phyloP scores from a whole-genome alignment of 2,888 invertebrate genomes.

The Drosophila multiciliata region DNA sequence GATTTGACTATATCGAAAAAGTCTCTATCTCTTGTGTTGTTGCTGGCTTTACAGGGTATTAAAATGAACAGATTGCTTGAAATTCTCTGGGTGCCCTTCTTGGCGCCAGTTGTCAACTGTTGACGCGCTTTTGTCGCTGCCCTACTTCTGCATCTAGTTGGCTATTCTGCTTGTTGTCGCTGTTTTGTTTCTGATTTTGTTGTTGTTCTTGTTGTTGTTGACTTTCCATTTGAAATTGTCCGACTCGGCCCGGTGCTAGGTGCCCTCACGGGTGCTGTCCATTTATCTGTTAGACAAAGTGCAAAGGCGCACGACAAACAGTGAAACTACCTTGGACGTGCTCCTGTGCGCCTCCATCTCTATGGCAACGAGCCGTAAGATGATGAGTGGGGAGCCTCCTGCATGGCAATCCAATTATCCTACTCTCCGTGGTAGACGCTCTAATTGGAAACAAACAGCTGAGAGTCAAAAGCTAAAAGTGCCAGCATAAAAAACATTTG shows the following conservation, averaged over 20 bases:
- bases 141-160: conserved; percentile 32
- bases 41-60: conserved; percentile 18
- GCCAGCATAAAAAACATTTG: conserved; percentile 52
- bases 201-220: conserved; percentile 56
- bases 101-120: conserved; percentile 73
- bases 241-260: conserved; percentile 1
- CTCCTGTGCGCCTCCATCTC: conserved; percentile 10
- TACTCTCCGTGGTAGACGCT: conserved; percentile 65
- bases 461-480: conserved; percentile 67
- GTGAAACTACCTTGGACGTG: conserved; percentile 54
- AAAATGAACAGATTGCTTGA: background rate
- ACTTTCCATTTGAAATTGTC: conserved; percentile 49
- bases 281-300: conserved; percentile 70
- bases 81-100: conserved; percentile 5
- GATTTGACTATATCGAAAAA: background rate
- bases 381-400: conserved; percentile 30
- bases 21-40: background rate
- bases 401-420: conserved; percentile 79
- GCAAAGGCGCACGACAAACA: conserved; percentile 51
- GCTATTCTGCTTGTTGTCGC: conserved; percentile 15
- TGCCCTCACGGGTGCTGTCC: conserved; percentile 60
- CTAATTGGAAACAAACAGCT: conserved; percentile 79
- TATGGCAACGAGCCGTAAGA: background rate
- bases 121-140: conserved; percentile 63
- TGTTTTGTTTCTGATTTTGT: conserved; percentile 17